Evolutionary conservation across 2,797 vertebrate species (phyloP).

Genomic region (Coccyzus lansbergi): DNA sequence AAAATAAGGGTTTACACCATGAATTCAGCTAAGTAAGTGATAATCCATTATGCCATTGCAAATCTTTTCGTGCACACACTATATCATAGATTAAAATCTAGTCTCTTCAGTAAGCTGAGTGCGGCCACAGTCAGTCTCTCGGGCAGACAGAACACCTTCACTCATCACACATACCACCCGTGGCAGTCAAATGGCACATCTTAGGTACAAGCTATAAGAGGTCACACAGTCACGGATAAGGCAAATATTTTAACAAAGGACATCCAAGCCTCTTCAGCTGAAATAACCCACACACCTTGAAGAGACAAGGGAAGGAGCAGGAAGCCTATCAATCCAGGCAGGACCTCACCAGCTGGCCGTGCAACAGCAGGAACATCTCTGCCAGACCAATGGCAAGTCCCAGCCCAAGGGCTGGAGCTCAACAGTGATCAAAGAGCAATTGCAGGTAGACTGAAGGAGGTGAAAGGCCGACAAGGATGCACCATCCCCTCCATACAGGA

Average conservation of each 20-base stretch:
- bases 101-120: accelerated
- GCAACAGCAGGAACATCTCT: background rate
- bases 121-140: too few species aligned
- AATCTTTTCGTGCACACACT: background rate
- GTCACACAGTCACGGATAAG: background rate
- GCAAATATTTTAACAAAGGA: background rate
- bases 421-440: accelerated
- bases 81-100: background rate
- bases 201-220: background rate
- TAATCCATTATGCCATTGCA: background rate
- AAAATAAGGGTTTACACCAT: background rate
- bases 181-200: background rate
- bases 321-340: background rate
- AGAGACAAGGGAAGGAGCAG: background rate
- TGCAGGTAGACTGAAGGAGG: background rate
- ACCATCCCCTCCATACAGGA: accelerated
- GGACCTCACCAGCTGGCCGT: accelerated
- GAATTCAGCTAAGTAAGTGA: background rate
- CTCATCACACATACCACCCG: accelerated
- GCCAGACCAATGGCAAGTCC: accelerated
- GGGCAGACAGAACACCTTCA: accelerated
- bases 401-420: background rate
- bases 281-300: background rate
- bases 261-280: background rate
- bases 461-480: background rate